Conservation (phyloP, 2,888 invertebrate genomes). For the Sphaerophoria rueppellii region DNA sequence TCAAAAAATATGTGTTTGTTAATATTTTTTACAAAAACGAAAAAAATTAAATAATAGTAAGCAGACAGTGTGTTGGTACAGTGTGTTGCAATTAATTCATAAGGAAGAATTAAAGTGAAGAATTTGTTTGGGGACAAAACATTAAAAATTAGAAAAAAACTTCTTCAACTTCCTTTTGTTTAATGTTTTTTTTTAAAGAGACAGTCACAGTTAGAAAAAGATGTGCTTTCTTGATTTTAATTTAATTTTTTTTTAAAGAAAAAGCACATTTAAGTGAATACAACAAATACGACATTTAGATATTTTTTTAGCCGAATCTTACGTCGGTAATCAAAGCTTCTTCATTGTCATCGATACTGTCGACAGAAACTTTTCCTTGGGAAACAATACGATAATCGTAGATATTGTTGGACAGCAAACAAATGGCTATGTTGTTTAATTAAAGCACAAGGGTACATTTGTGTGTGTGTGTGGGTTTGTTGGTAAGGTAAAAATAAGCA, state of each 20-base stretch:
- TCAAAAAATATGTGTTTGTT: background rate
- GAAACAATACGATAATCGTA: conserved; percentile 94
- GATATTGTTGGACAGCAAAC: conserved; percentile 90
- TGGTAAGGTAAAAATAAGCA: conserved; percentile 42
- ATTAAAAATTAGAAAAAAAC: background rate
- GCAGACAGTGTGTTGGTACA: conserved; percentile 7
- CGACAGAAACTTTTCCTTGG: conserved; percentile 96
- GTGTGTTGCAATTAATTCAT: conserved; percentile 1
- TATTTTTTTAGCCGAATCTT: conserved; percentile 82
- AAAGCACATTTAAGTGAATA: conserved; percentile 28
- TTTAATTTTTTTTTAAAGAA: conserved; percentile 23
- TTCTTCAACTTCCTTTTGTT: conserved; percentile 8
- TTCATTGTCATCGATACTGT: conserved; percentile 94
- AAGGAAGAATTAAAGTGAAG: conserved; percentile 3
- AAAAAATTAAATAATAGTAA: background rate
- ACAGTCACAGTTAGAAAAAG: conserved; percentile 1
- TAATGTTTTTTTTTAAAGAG: background rate
- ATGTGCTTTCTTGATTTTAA: background rate
- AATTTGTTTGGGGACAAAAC: background rate
- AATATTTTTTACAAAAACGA: background rate
- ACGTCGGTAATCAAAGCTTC: conserved; percentile 92
- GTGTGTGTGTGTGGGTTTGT: conserved; percentile 17
- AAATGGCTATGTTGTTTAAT: conserved; percentile 84
- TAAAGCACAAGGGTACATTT: conserved; percentile 33
- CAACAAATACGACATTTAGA: conserved; percentile 7